phyloP scores from a whole-genome alignment of 2,888 invertebrate genomes.

The Galerucella calmariensis region DNA sequence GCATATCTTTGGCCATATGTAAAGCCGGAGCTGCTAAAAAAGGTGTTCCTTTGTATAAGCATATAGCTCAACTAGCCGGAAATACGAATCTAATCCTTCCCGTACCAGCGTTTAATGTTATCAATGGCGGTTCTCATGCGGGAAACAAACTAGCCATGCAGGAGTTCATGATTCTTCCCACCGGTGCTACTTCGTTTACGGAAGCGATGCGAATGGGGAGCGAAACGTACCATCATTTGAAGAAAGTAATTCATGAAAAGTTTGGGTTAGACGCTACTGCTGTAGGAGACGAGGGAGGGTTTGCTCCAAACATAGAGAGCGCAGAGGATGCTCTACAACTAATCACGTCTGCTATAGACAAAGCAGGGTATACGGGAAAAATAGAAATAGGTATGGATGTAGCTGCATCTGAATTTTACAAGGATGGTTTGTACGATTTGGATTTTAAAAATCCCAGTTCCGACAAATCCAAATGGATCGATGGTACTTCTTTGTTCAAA shows the following conservation, averaged over 20 bases:
- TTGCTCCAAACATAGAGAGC: conserved; percentile 97
- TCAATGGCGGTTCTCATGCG: conserved; percentile 99
- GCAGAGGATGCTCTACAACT: conserved; percentile 93
- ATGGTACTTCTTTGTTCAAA: conserved; percentile 84
- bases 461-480: conserved; percentile 83
- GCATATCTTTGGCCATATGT: conserved; percentile 95
- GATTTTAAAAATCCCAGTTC: conserved; percentile 97
- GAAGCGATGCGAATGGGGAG: conserved; percentile 99
- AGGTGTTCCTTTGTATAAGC: conserved; percentile 86
- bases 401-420: conserved; percentile 97
- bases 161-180: conserved; percentile 65
- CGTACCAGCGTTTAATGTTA: conserved; percentile 98
- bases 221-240: conserved; percentile 96
- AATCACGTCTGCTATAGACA: conserved; percentile 88
- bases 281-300: conserved; percentile 99
- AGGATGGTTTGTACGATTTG: conserved; percentile 85
- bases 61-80: conserved; percentile 96
- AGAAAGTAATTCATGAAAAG: conserved; percentile 96
- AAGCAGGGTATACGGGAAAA: conserved; percentile 97
- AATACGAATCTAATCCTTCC: conserved; percentile 91
- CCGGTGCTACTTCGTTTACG: conserved; percentile 90
- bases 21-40: conserved; percentile 98
- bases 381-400: conserved; percentile 99
- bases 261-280: conserved; percentile 97
- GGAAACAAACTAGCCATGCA: conserved; percentile 96